Base-by-base conservation (phyloP, 2,888 invertebrate species). In the Timandra comae region DNA sequence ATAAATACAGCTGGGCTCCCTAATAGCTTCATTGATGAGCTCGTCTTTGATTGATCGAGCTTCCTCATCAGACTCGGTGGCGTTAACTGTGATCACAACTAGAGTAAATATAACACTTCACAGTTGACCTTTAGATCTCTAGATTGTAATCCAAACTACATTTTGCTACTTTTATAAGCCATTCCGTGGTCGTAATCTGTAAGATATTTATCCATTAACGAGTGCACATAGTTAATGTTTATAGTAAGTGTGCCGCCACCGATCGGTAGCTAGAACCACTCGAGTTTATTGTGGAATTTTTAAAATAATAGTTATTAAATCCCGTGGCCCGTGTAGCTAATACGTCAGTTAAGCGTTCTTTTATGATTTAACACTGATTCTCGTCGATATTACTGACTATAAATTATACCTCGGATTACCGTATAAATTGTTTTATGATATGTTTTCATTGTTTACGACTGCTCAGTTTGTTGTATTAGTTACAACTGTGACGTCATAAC, bases 231-330 rank as follows among this genome's bases (percentile, higher is more conserved):
- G 16, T 16, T 16, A 16, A 16, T 16, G 29, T 23, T 37, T 40
- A 40, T 48, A 45, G 54, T 46, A 65, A 58, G 71, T 66, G 67
- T 43, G 43, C 37, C 27, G 27, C 33, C 16, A 16, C 16, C 16
- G 16, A 1, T 16, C 16, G 16, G 16, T 1, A 16, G 16, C 16
- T 16, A 1, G 6, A 16, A 16, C 16, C 16, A 16, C 16, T 16
- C 6, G 16, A 57, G 49, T 62, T 70, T 72, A 75, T 74, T 60
- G 55, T 58, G 65, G 74, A 73, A 74, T 78, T 77, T 73, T 55
- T 66, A 66, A 81, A 82, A 82, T 82, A 79, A 82, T 74, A 81
- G 81, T 80, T 78, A 84, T 84, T 84, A 84, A 68, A 70, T 43
- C 60, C 59, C 73, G 66, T 72, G 74, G 75, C 62, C 56, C 74